Conservation (phyloP, 1,140 invertebrate species). For the Drosophila seguyi region DNA sequence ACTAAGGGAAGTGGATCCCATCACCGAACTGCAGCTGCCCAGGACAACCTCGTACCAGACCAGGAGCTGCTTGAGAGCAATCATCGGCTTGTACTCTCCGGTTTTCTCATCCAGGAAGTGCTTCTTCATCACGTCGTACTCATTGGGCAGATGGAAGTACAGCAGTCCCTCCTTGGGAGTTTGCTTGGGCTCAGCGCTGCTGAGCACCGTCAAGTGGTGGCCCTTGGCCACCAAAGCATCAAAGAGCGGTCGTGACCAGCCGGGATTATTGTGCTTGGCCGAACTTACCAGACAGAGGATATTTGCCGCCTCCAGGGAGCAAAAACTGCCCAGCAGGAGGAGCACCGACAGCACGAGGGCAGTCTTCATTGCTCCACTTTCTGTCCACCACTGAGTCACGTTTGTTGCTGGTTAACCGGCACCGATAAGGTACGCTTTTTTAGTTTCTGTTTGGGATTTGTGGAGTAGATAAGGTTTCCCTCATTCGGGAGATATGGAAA, state of each 20-base stretch:
- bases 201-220: conserved; percentile 48
- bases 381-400: conserved; percentile 34
- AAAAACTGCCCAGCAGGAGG: conserved; percentile 10
- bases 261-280: conserved; percentile 48
- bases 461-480: conserved; percentile 17
- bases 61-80: conserved; percentile 45
- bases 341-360: conserved; percentile 14
- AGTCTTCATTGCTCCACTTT: conserved; percentile 39
- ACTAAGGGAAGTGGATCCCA: not conserved
- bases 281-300: conserved; percentile 62
- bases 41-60: conserved; percentile 63
- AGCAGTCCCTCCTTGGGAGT: not conserved
- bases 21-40: conserved; percentile 38
- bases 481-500: not conserved
- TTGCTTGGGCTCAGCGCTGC: conserved; percentile 3
- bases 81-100: conserved; percentile 10
- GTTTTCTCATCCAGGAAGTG: conserved; percentile 22
- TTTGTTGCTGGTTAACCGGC: conserved; percentile 21
- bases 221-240: conserved; percentile 53
- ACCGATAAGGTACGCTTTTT: conserved; percentile 41
- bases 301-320: conserved; percentile 23
- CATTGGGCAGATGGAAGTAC: conserved; percentile 30
- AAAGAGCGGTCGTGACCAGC: conserved; percentile 53
- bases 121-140: conserved; percentile 52
- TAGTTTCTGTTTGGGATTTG: conserved; percentile 12